Conservation (phyloP, 2,113 vertebrate genomes). For the Herpetotheres cachinnans region DNA sequence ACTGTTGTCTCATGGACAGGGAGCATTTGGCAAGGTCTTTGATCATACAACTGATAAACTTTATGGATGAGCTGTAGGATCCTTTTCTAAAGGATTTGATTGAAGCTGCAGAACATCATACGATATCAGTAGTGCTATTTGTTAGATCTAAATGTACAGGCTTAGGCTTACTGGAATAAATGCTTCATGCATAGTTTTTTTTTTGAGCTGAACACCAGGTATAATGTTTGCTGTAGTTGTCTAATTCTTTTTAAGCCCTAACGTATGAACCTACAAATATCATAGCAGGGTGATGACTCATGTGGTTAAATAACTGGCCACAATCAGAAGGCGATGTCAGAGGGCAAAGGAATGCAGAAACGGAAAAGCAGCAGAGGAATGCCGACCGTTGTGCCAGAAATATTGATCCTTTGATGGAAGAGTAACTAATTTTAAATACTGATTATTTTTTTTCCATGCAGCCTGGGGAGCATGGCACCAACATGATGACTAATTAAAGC, state of each 20-base stretch:
- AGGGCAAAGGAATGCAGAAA: slow-evolving; percentile 17
- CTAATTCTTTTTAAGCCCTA: neutral
- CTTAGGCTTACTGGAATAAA: neutral
- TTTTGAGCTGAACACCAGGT: neutral
- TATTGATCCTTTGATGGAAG: slow-evolving; percentile 3
- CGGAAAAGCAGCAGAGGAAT: slow-evolving; percentile 18
- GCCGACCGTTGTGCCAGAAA: neutral
- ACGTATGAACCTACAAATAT: neutral
- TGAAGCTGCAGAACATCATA: neutral
- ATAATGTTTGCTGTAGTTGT: neutral
- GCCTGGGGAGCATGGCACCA: neutral
- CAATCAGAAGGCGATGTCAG: neutral
- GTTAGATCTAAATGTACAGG: neutral
- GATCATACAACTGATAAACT: neutral
- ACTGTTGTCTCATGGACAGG: accelerated
- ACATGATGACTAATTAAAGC: neutral
- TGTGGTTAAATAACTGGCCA: neutral
- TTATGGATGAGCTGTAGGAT: neutral
- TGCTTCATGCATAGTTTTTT: accelerated
- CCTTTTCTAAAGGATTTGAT: neutral
- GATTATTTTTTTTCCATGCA: neutral
- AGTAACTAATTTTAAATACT: neutral
- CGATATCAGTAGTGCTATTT: accelerated
- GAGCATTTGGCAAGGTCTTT: neutral
- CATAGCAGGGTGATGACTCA: neutral